Base-by-base conservation (phyloP, 2,797 vertebrate genomes). In the Triplophysa yarkandensis region DNA sequence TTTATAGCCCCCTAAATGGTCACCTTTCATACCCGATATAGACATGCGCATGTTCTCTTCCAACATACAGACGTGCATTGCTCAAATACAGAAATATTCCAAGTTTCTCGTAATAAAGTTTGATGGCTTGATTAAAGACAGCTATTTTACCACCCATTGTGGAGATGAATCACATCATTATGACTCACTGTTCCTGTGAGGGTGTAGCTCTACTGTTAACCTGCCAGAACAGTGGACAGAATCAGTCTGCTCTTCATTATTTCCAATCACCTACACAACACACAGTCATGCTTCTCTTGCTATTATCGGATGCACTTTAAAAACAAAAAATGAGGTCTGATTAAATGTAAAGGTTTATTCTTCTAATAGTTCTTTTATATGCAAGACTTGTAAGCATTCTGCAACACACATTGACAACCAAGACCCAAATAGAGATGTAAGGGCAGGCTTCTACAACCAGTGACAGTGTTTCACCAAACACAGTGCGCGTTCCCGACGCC, bases 181-280 rank as follows among this genome's bases (percentile, higher is more conserved):
- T 86, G 85, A 86, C 81, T 85, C 81, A 85, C 75, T 84, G 77
- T 84, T 83, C 77, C 83, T 78, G 41, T 30, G 82, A 82, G 81
- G 81, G 85, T 34, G 79, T 82, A 73, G 50, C 57, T 79, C 69
- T 39, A 64, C 25, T 50, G 57, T 54, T 67, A 68, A 58, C 60
- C 78, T 71, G 73, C 48, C 67, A 60, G 16, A 66, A 77, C 52
- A 68, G 65, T 74, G 65, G 71, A 78, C 81, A 74, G 21, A 58
- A 58, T 46, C 48, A 73, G 3, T 57, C 34, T 14, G 67, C 62
- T 78, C 61, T 61, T 70, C n/a, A 54, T 54, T 65, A 21, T 76
- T 74, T 71, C 63, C 61, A 58, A 54, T 72, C 50, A 69, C 50
- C 66, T 55, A 61, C 61, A 43, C 61, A 63, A 11, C 23, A 30